Evolutionary conservation across 2,888 invertebrate genomes (phyloP), one percentile per base, ranked within the genome.

Genomic region (Scaptomyza parva): DNA sequence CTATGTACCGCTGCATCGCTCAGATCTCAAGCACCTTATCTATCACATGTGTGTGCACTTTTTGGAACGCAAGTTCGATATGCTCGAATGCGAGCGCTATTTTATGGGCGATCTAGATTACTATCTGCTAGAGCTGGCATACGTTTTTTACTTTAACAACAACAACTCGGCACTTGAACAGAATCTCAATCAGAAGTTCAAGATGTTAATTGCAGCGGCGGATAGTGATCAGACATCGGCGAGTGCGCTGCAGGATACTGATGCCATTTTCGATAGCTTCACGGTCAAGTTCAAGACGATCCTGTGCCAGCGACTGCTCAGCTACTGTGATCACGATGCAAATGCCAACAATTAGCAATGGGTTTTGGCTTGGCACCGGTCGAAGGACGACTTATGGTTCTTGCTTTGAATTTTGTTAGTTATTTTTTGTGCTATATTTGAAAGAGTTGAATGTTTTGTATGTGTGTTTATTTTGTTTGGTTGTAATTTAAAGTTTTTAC

Each of bases 241-340:
- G 45, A 64, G 67, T 53, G 55, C 53, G 60, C 78, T 92, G 48
- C 89, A 90, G 41, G 90, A 92, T 52, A 91, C 91, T 43, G 92
- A 92, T 72, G 83, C 88, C 63, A 92, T 92, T 55, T 92, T 92
- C 59, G 91, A 92, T 76, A 88, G 86, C 55, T 89, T 92, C 58
- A 90, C 91, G 67, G 91, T 91, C 17, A 91, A 90, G 76, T 92
- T 92, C 76, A 92, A 91, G 82, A 90, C 92, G 53, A 89, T 90
- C 59, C 80, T 92, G 58, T 92, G 92, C 78, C 91, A 92, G 88
- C 90, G 90, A 37, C 86, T 91, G 70, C 79, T 91, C 57, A 91
- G 89, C 79, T 87, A 88, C 70, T 90, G 89, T 80, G 84, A 86
- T 62, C 60, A 75, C 39, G 75, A 82, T 48, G 60, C 64, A 45